Evolutionary conservation across 1,140 invertebrate species (phyloP).

Genomic region (Lerema accius): DNA sequence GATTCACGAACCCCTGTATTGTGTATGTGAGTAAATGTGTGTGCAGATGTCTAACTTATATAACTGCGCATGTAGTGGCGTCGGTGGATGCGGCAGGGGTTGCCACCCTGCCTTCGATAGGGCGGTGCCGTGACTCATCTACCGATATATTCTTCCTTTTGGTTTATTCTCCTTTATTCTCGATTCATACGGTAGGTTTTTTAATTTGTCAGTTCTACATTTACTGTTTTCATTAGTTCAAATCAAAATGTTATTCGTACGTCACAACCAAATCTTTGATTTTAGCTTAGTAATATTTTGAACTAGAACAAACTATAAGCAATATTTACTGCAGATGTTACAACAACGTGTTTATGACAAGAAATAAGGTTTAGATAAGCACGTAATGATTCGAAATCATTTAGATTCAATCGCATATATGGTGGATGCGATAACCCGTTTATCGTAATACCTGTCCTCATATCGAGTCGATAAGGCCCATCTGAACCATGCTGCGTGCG

Average conservation of each 20-base stretch:
- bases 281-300: too few species aligned
- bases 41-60: conserved; percentile 45
- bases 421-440: conserved; percentile 15
- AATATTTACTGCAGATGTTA: background rate
- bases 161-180: conserved; percentile 3
- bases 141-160: conserved; percentile 36
- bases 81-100: conserved; percentile 52
- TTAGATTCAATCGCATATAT: background rate
- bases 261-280: too few species aligned
- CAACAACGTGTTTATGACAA: too few species aligned
- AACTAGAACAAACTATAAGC: too few species aligned
- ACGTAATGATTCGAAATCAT: background rate
- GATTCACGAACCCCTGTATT: conserved; percentile 51
- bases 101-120: conserved; percentile 61
- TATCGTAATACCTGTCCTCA: conserved; percentile 28
- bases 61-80: conserved; percentile 51
- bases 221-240: too few species aligned
- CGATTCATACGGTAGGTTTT: background rate
- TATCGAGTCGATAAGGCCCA: conserved; percentile 69
- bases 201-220: background rate
- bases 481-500: conserved; percentile 59
- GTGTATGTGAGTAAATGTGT: conserved; percentile 37
- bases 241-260: too few species aligned
- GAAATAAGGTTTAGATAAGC: too few species aligned
- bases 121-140: conserved; percentile 50